A percentile compares a stretch with the other conserved stretches of the same genome.
Conservation (phyloP, 2,797 vertebrate genomes). For the Eurystomus glaucurus region DNA sequence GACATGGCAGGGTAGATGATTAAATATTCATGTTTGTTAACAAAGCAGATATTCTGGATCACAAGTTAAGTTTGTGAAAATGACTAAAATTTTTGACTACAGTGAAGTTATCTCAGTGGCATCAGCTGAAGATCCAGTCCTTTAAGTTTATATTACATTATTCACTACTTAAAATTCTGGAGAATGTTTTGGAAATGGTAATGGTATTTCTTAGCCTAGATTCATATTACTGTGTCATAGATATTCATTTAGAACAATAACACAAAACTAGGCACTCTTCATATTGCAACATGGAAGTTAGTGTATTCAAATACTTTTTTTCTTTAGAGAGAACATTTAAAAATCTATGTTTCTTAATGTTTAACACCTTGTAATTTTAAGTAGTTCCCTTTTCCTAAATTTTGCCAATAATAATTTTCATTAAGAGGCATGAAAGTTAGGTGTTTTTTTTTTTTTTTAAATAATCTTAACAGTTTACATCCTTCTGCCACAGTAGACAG, state of each 20-base stretch:
- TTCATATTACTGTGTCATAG: background rate
- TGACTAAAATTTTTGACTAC: background rate
- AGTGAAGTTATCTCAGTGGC: background rate
- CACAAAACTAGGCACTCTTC: background rate
- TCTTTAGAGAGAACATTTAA: constrained; percentile 63
- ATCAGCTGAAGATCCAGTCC: background rate
- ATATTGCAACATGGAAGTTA: constrained; percentile 29
- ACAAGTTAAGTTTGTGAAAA: constrained; percentile 9
- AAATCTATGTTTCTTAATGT: background rate
- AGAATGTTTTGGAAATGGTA: background rate
- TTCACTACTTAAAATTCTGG: constrained; percentile 14
- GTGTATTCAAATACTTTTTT: constrained; percentile 17
- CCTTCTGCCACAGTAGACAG: constrained; percentile 71
- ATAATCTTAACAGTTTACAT: constrained; percentile 80
- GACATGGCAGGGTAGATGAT: constrained; percentile 28
- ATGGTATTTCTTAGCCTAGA: background rate
- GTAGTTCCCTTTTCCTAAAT: constrained; percentile 71
- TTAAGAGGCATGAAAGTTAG: constrained; percentile 74
- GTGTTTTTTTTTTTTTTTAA: constrained; percentile 67
- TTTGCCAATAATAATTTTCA: constrained; percentile 81
- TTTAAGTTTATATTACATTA: background rate
- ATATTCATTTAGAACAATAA: background rate
- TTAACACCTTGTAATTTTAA: background rate
- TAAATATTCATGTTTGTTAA: constrained; percentile 45
- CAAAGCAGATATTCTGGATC: constrained; percentile 5